Evolutionary conservation across 2,797 vertebrate genomes (phyloP).

Genomic region (Xiphophorus birchmanni): DNA sequence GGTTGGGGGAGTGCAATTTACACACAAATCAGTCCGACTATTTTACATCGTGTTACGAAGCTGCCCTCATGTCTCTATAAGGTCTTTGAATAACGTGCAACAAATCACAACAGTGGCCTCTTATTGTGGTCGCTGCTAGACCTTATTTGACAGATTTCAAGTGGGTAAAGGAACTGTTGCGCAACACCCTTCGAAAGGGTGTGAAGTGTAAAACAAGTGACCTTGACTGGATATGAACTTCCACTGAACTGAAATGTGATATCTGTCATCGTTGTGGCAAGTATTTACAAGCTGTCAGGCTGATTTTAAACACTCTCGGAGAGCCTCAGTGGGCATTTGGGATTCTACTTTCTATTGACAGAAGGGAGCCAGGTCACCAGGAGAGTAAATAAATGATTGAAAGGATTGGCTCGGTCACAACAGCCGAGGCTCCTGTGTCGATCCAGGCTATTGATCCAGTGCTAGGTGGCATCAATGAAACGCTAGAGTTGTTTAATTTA

Average conservation of each 20-base stretch:
- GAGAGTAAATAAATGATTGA: conserved; percentile 84
- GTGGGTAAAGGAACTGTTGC: neutral
- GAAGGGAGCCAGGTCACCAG: conserved; percentile 74
- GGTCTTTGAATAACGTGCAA: conserved; percentile 54
- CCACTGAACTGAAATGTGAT: conserved; percentile 32
- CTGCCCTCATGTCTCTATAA: conserved; percentile 43
- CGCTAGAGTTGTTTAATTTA: conserved; percentile 58
- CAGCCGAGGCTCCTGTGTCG: conserved; percentile 70
- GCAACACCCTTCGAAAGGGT: conserved; percentile 24
- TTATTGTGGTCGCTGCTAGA: conserved; percentile 25
- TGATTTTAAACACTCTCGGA: conserved; percentile 68
- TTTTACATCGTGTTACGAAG: conserved; percentile 71
- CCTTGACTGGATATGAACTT: conserved; percentile 54
- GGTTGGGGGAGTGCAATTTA: conserved; percentile 74
- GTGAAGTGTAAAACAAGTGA: conserved; percentile 33
- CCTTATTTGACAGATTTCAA: conserved; percentile 40
- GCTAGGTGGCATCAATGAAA: conserved; percentile 67
- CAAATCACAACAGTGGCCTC: conserved; percentile 49
- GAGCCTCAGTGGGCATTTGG: conserved; percentile 54
- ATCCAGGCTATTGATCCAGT: conserved; percentile 78
- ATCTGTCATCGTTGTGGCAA: conserved; percentile 41
- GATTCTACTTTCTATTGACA: conserved; percentile 65
- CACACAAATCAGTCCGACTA: conserved; percentile 76
- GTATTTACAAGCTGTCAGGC: conserved; percentile 64
- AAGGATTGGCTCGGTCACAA: conserved; percentile 73